Conservation (phyloP, 2,888 invertebrate species). For the Napeogenes inachia region DNA sequence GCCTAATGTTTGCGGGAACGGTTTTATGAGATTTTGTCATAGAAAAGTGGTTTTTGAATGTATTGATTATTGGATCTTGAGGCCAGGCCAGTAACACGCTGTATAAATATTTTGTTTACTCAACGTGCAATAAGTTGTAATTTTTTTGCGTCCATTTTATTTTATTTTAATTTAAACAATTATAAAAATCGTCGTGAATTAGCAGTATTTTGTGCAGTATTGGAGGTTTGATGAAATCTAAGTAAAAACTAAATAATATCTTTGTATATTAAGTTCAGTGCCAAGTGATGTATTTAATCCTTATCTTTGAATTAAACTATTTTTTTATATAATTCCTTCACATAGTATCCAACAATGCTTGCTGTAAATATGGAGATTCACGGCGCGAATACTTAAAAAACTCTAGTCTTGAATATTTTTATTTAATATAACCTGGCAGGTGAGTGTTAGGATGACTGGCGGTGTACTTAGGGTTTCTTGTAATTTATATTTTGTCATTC, state of each 20-base stretch:
- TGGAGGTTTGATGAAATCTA: slow-evolving; percentile 39
- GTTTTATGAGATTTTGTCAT: slow-evolving; percentile 54
- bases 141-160: slow-evolving; percentile 72
- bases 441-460: slow-evolving; percentile 49
- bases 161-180: slow-evolving; percentile 39
- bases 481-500: slow-evolving; percentile 52
- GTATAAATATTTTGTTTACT: slow-evolving; percentile 39
- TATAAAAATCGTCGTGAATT: slow-evolving; percentile 54
- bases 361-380: slow-evolving; percentile 48
- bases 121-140: slow-evolving; percentile 72
- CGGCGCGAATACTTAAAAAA: slow-evolving; percentile 66
- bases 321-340: too few species aligned
- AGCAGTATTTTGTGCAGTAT: slow-evolving; percentile 71
- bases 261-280: neutral
- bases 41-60: slow-evolving; percentile 33
- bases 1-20: slow-evolving; percentile 61
- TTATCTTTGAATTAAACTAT: too few species aligned
- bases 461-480: slow-evolving; percentile 24
- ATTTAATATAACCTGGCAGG: slow-evolving; percentile 56
- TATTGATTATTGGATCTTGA: slow-evolving; percentile 29
- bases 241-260: neutral
- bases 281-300: too few species aligned
- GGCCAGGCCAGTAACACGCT: slow-evolving; percentile 44
- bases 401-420: slow-evolving; percentile 68
- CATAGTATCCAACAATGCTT: slow-evolving; percentile 9